Percentiles rank a stretch among this genome's conserved stretches.
phyloP scores from a whole-genome alignment of 2,888 invertebrate species.

The Tholera decimalis region DNA sequence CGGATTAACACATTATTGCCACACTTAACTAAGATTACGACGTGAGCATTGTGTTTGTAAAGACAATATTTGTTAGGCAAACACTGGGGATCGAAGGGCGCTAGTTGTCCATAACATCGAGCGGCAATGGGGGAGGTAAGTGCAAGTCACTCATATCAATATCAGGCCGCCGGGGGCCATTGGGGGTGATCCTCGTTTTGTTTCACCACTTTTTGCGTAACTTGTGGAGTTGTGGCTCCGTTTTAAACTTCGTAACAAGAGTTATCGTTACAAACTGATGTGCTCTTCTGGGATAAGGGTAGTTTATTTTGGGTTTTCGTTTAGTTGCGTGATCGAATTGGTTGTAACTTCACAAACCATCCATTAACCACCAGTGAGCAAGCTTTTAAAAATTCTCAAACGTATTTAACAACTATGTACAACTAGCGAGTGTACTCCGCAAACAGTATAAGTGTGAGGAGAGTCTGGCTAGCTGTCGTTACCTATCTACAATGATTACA shows the following conservation, averaged over 20 bases:
- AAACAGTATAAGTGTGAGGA: no score
- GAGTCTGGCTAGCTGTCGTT: no score
- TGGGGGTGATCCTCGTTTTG: conserved; percentile 79
- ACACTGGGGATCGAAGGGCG: conserved; percentile 73
- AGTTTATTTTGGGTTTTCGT: conserved; percentile 33
- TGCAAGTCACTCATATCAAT: conserved; percentile 92
- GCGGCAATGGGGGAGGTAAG: conserved; percentile 80
- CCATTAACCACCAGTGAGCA: neutral
- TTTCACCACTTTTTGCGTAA: conserved; percentile 85
- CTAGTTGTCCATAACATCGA: conserved; percentile 85
- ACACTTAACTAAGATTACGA: conserved; percentile 82
- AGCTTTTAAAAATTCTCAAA: neutral
- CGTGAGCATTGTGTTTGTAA: conserved; percentile 82
- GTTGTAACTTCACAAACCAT: neutral
- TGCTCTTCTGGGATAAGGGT: conserved; percentile 50
- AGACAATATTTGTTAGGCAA: conserved; percentile 86
- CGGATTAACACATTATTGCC: conserved; percentile 73
- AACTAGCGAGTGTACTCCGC: conserved; percentile 6
- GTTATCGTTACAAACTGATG: conserved; percentile 67
- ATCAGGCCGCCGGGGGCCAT: conserved; percentile 77
- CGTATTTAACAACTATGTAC: neutral
- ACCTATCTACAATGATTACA: conserved; percentile 25
- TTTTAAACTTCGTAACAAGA: conserved; percentile 66
- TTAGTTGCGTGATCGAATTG: neutral
- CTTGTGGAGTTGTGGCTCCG: conserved; percentile 71